Conservation (phyloP, 2,888 invertebrate species). For the Biston stratarius region DNA sequence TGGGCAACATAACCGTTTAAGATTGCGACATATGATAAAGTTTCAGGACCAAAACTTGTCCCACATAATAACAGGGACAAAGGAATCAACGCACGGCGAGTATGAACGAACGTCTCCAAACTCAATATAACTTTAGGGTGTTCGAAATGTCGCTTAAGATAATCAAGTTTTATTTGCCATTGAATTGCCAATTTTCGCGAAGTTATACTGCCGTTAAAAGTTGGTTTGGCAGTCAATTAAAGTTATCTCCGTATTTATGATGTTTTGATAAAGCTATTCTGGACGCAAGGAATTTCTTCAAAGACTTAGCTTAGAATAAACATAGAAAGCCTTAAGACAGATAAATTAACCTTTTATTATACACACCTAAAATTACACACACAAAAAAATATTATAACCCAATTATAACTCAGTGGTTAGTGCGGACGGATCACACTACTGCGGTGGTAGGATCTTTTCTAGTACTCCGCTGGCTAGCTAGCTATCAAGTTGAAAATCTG, state of each 20-base stretch:
- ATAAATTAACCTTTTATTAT: too few species aligned
- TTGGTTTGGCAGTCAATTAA: conserved; percentile 43
- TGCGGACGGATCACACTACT: too few species aligned
- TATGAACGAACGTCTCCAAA: conserved; percentile 30
- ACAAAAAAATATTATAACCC: too few species aligned
- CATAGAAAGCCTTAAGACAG: background rate
- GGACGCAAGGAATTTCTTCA: conserved; percentile 8
- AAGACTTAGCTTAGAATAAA: background rate
- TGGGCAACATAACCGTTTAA: conserved; percentile 18
- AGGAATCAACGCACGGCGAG: conserved; percentile 18
- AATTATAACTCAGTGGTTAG: too few species aligned
- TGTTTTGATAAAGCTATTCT: conserved; percentile 31
- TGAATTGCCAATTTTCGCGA: conserved; percentile 44
- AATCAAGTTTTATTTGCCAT: conserved; percentile 48
- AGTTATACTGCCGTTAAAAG: conserved; percentile 40
- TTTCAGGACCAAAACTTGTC: conserved; percentile 23
- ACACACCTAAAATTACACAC: too few species aligned
- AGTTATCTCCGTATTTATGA: conserved; percentile 39
- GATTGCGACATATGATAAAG: conserved; percentile 29
- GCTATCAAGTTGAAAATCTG: too few species aligned
- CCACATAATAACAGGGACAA: conserved; percentile 13
- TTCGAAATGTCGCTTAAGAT: conserved; percentile 46
- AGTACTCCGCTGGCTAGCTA: too few species aligned
- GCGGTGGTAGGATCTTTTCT: too few species aligned
- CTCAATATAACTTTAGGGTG: conserved; percentile 47